Percentiles rank a stretch among this genome's conserved stretches.
These are phyloP conservation scores for Phymastichus coffea DNA, from an alignment of 1,140 invertebrate genomes.

Conservation along the genomic window DNA sequence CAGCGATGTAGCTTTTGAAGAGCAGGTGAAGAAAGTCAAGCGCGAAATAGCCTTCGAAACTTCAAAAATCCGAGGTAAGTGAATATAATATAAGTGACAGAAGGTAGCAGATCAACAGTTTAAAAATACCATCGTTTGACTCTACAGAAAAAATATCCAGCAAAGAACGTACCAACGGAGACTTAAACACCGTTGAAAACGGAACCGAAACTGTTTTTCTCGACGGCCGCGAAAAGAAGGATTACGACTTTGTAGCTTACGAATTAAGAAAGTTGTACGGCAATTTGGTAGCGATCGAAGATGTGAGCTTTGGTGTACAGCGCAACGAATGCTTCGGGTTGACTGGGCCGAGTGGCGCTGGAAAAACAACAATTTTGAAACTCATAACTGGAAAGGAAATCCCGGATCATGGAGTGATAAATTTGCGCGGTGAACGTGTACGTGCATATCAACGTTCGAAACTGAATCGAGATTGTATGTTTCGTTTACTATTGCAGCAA, in stretches of 20 bases:
- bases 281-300: slow-evolving; percentile 69
- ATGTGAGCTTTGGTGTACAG: slow-evolving; percentile 66
- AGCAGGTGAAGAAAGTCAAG: slow-evolving; percentile 47
- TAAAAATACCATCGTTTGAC: too few species aligned
- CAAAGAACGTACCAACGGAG: too few species aligned
- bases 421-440: too few species aligned
- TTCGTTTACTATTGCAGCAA: too few species aligned
- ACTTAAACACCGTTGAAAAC: neutral
- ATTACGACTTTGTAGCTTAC: slow-evolving; percentile 45
- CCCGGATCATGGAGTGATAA: slow-evolving; percentile 64
- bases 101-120: too few species aligned
- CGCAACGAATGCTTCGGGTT: slow-evolving; percentile 83
- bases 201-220: neutral
- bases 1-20: slow-evolving; percentile 38
- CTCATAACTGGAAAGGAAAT: slow-evolving; percentile 84
- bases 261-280: slow-evolving; percentile 70
- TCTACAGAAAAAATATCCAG: neutral
- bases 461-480: too few species aligned
- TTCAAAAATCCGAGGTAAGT: slow-evolving; percentile 34
- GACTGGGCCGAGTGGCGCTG: slow-evolving; percentile 83
- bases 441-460: too few species aligned
- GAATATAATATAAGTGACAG: too few species aligned
- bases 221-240: too few species aligned
- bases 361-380: slow-evolving; percentile 84
- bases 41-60: slow-evolving; percentile 42